Base-by-base conservation (phyloP, 2,888 invertebrate species). In the Rhingia rostrata region DNA sequence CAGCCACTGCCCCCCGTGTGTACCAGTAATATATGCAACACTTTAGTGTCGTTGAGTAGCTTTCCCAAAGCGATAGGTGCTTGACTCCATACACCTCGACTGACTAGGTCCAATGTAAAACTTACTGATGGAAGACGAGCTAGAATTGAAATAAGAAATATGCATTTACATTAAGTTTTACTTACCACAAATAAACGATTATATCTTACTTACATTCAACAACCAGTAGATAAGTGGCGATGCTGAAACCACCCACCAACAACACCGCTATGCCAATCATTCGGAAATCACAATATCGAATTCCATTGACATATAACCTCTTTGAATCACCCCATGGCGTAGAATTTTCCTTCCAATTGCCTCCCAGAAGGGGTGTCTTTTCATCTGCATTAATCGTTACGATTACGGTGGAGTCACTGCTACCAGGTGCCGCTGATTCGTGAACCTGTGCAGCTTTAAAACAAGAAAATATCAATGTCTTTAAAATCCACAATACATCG, bases 1-100 rank as follows among this genome's bases (percentile, higher is more conserved):
- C 93, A 93, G 39, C 88, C 88, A 0, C 80, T 78, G 1, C 92
- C 92, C 9, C 91, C 92, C 0, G 93, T 93, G 74, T 93, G 92
- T 10, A 92, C 90, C 0, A 92, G 88, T 12, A 92, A 88, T 14
- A 93, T 91, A 69, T 91, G 89, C 0, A 87, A 86, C 0, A 92
- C 89, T 53, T 87, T 88, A 22, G 88, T 67, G 35, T 87, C 60
- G 67, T 88, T 86, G 54, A 90, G 83, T 37, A 79, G 33, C 5
- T 75, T 74, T 12, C 73, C 85, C 22, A 86, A 74, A 5, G 87
- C 78, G 10, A 88, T 37, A 47, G 73, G 54, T 32, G 85, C 58
- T 9, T 74, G 63, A 66, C 88, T 89, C 91, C 91, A 91, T 14
- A 88, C 85, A 69, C 89, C 89, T 35, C 89, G 90, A 69, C 87